Base-by-base conservation (phyloP, 1,140 invertebrate genomes). In the Papilio polytes region DNA sequence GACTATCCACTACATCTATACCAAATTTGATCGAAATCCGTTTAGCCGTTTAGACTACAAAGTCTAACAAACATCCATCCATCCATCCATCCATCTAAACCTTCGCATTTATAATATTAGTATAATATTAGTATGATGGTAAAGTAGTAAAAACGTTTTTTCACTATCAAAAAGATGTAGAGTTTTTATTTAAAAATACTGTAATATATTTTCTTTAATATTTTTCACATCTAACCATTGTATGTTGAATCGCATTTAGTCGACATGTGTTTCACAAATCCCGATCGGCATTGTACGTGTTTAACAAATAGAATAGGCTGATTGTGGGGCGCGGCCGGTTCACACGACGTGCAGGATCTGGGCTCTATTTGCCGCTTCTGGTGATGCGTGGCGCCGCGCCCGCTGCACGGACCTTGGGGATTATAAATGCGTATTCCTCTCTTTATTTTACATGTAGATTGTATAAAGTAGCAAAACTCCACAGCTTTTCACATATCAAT, bases 291-390 rank as follows among this genome's bases (percentile, higher is more conserved):
- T 76, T 76, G 74, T 76, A 51, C 74, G 46, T 51, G 44, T 51
- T 22, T 20, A 46, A 76, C 74, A 76, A 76, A 76, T 51, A 76
- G 44, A 76, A 76, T 76, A 48, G 74, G 44, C 44, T 76, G 74
- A 51, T 76, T 76, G 82, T 82, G 82, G 85, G 90, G 90, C 80
- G 90, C 85, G 90, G 90, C 84, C 80, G 81, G 85, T 90, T 92
- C 90, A 87, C 92, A 91, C 86, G 88, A 74, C 74, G 80, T 83
- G 91, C 91, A 93, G 92, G 92, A 94, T 94, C 91, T 94, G 91
- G 89, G 92, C 91, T 92, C 91, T 89, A 93, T 93, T 93, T 90
- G 90, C 53, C 91, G 90, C 89, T 87, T 85, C 80, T 59, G 87
- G 86, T 84, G 81, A 87, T 85, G 85, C 88, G 88, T 89, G 83